Evolutionary conservation across 2,113 vertebrate species (phyloP).

Genomic region (Scomber japonicus): DNA sequence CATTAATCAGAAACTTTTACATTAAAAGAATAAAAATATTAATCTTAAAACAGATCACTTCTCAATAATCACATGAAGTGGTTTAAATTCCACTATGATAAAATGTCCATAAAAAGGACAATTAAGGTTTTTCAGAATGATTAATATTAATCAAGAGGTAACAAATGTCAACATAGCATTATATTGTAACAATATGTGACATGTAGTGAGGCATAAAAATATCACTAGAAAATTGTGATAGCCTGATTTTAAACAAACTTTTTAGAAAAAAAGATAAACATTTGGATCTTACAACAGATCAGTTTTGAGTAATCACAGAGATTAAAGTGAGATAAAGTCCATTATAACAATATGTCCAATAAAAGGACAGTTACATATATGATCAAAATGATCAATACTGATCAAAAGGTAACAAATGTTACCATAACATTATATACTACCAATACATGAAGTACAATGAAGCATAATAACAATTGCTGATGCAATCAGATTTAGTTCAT

Average conservation of each 20-base stretch:
- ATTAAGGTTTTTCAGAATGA: neutral
- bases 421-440: neutral
- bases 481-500: conserved; percentile 44
- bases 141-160: neutral
- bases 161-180: neutral
- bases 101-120: neutral
- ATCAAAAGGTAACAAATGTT: neutral
- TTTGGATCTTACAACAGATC: conserved; percentile 24
- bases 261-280: conserved; percentile 8
- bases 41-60: conserved; percentile 14
- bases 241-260: neutral
- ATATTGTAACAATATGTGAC: neutral
- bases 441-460: neutral
- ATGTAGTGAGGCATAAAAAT: conserved; percentile 15
- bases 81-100: neutral
- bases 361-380: neutral
- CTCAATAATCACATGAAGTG: neutral
- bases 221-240: neutral
- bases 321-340: too few species aligned
- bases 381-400: conserved; percentile 33
- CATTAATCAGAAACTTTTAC: too few species aligned
- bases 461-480: conserved; percentile 1
- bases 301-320: neutral
- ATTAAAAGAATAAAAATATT: too few species aligned
- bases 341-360: neutral